Evolutionary conservation across 2,797 vertebrate species (phyloP).

Genomic region (Poeciliopsis turneri): DNA sequence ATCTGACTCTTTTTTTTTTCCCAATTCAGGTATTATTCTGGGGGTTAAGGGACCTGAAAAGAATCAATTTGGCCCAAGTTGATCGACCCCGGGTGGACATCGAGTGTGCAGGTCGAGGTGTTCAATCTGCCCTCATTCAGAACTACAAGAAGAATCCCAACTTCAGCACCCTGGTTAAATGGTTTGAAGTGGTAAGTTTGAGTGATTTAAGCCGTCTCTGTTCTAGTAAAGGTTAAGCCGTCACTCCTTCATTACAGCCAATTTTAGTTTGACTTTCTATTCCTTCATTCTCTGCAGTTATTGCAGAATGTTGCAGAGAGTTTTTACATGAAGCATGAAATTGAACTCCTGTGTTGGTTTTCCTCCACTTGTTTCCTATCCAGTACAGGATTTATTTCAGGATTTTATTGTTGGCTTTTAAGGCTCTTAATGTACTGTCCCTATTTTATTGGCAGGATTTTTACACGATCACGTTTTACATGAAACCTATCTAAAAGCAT

Average conservation of each 20-base stretch:
- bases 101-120: conserved; percentile 93
- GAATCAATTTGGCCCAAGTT: conserved; percentile 95
- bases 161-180: conserved; percentile 96
- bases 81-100: conserved; percentile 96
- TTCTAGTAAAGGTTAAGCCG: neutral
- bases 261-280: neutral
- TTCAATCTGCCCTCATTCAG: conserved; percentile 93
- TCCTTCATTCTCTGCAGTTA: neutral
- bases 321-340: neutral
- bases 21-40: conserved; percentile 90
- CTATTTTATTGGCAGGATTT: neutral
- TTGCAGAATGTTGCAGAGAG: neutral
- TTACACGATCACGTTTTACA: neutral
- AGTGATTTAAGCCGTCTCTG: neutral
- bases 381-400: neutral
- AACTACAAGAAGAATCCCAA: conserved; percentile 99
- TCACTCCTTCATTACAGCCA: neutral
- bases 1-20: conserved; percentile 2
- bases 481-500: neutral
- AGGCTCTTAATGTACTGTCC: neutral
- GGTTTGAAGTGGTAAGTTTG: conserved; percentile 96
- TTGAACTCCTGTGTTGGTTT: neutral
- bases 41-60: conserved; percentile 96
- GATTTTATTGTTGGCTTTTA: neutral
- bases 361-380: neutral